Evolutionary conservation across 2,113 vertebrate genomes (phyloP), one percentile per base, ranked within the genome.

Genomic region (Chloropsis cyanopogon): DNA sequence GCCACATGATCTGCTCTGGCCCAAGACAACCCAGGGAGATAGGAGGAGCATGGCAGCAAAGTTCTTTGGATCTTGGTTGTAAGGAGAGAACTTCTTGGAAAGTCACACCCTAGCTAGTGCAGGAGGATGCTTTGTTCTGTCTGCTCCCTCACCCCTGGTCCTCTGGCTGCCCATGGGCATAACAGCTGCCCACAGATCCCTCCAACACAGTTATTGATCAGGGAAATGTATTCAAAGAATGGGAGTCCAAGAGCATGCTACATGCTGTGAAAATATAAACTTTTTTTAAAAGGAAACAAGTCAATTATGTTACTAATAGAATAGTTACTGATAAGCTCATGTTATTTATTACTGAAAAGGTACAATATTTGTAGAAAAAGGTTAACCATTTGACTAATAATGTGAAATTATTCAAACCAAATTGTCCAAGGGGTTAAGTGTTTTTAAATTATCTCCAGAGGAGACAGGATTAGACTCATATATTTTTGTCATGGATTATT

Each of bases 401-500:
- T 65, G 12, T 90, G 49, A 79, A 92, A 81, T 90, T 41, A 60
- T 86, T 75, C 75, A 53, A 75, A 46, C 23, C 4, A 26, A 93
- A 35, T 60, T 73, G 41, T 75, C 37, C 23, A 82, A 60, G n/a
- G 31, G 28, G 60, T 61, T 95, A 86, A 93, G 20, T 7, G 4
- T 75, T 92, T 93, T 86, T 59, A 56, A 60, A 71, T 84, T 31
- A 75, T 93, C 0, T 5, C 69, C 41, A 53, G 52, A 60, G 72
- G 64, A 65, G 89, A 71, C 8, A 71, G 75, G 59, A 92, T 94
- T 95, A 95, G 66, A n/a, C 53, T 93, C 10, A 59, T 78, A 72
- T 84, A 86, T 96, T 93, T 93, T 91, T 85, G 41, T 88, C 57
- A 42, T 88, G 90, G 69, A 82, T 90, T 96, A 64, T 61, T 71